Evolutionary conservation across 2,797 vertebrate species (phyloP), one percentile per base, ranked within the genome.

Genomic region (Gobio occitaniae): DNA sequence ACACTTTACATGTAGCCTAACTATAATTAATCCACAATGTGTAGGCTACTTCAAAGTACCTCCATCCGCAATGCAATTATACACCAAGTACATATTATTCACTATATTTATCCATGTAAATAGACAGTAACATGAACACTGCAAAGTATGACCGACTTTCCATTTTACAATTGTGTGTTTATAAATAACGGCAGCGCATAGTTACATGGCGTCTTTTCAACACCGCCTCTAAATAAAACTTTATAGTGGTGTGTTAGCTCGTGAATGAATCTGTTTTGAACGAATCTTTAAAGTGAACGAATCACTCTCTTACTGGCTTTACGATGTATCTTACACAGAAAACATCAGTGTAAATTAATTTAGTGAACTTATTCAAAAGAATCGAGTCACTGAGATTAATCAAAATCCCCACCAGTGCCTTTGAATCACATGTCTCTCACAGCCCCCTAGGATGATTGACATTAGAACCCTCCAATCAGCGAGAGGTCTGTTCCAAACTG

Each of bases 211-310:
- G 70, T 85, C 61, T 85, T 65, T 75, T 21, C 65, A 74, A 70
- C 61, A 68, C 56, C 56, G 78, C 78, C 75, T 80, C 75, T 84
- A 83, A 80, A 79, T 82, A 66, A 82, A 88, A 84, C 72, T 87
- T 87, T 44, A 78, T 61, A 61, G 21, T 4, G 17, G 6, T 25
- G 38, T 59, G 7, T 9, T 47, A 44, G n/a, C 36, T 78, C 13
- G 38, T 25, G 76, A 41, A 44, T 47, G 36, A 78, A 17, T 78
- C 38, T 0, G 29, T 65, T 59, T 56, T n/a, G 12, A 59, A 59
- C 13, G 0, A 56, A n/a, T 76, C 32, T 38, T 76, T 76, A 56
- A 21, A 76, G 19, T 56, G 36, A 76, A 41, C 32, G 12, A 25
- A 75, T 74, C 61, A 13, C 6, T 77, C 70, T 56, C 44, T 19